Conservation (phyloP, 2,113 vertebrate genomes). For the Corythaeola cristata region DNA sequence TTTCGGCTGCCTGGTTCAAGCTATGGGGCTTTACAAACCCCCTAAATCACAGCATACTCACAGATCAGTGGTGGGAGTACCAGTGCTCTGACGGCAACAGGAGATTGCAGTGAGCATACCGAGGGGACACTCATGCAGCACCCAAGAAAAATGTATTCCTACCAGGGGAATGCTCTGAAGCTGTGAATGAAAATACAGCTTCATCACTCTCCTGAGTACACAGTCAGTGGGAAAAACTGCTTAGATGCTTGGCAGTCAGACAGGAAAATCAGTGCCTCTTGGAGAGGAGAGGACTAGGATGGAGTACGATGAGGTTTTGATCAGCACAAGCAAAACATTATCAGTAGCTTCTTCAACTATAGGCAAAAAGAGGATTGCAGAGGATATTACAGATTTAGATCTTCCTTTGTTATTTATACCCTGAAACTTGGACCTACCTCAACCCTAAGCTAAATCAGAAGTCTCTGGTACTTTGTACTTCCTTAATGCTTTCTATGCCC, state of each 20-base stretch:
- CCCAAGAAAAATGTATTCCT: neutral
- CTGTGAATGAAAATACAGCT: neutral
- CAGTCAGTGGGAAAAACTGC: neutral
- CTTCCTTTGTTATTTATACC: neutral
- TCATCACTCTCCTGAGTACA: neutral
- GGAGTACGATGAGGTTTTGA: neutral
- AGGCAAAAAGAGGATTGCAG: neutral
- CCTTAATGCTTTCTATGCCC: neutral
- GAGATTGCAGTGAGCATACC: rapidly evolving
- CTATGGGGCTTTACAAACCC: neutral
- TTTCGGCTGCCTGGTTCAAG: neutral
- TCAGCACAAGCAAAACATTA: neutral
- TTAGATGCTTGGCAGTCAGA: neutral
- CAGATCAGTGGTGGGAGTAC: neutral
- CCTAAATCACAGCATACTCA: neutral
- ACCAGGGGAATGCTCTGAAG: neutral
- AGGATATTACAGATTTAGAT: neutral
- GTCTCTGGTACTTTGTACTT: neutral
- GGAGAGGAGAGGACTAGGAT: neutral
- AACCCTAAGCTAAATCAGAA: neutral
- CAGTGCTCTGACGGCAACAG: neutral
- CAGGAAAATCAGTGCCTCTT: neutral
- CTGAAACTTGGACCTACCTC: neutral
- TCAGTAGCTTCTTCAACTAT: neutral
- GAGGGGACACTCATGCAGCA: neutral